phyloP scores from a whole-genome alignment of 2,888 invertebrate species.

The Bruchidius siliquastri region DNA sequence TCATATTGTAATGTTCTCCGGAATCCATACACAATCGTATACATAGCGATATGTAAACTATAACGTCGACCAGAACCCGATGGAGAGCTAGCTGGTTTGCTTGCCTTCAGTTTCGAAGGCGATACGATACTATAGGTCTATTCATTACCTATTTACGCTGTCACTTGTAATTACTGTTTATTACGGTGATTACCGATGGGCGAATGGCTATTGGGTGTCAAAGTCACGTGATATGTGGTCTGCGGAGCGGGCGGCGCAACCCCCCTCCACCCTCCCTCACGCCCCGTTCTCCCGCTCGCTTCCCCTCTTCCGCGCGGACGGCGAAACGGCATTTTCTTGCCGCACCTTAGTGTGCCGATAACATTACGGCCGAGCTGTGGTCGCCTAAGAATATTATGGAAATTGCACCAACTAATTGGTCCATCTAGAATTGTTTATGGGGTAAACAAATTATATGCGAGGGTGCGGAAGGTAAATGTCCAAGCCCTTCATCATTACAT shows the following conservation, averaged over 20 bases:
- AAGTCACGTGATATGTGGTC: slow-evolving; percentile 38
- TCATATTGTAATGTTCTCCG: not conserved
- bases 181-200: slow-evolving; percentile 42
- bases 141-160: slow-evolving; percentile 44
- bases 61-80: not conserved
- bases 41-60: not conserved
- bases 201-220: slow-evolving; percentile 39
- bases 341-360: slow-evolving; percentile 10
- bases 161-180: slow-evolving; percentile 46
- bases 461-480: not conserved
- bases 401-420: not conserved
- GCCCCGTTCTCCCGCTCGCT: slow-evolving; percentile 6
- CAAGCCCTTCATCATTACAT: not conserved
- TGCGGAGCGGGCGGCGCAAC: slow-evolving; percentile 10
- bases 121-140: slow-evolving; percentile 8
- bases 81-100: not conserved
- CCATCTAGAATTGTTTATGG: not conserved
- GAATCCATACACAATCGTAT: not conserved
- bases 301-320: slow-evolving; percentile 4
- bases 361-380: not conserved
- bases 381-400: not conserved
- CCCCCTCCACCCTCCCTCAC: slow-evolving; percentile 5
- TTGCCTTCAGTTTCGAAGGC: slow-evolving; percentile 9
- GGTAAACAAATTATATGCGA: not conserved
- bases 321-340: not conserved